Conservation (phyloP, 2,888 invertebrate species). For the Dendrolimus houi region DNA sequence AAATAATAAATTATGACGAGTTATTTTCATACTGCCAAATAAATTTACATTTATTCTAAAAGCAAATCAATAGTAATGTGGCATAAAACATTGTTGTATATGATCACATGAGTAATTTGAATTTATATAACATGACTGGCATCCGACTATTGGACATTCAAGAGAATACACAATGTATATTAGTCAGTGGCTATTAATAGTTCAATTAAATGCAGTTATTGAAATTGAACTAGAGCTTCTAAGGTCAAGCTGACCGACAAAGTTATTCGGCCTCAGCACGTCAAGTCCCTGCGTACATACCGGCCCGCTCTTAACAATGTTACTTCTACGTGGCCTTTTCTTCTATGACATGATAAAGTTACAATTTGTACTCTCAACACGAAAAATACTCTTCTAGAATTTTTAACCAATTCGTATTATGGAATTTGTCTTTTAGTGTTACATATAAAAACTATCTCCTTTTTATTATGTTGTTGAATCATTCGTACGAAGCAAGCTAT, state of each 20-base stretch:
- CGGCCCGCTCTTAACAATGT: conserved; percentile 25
- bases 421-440: no score
- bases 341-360: conserved; percentile 9
- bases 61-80: no score
- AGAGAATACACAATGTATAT: conserved; percentile 5
- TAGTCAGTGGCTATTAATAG: conserved; percentile 11
- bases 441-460: no score
- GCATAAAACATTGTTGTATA: no score
- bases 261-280: conserved; percentile 42
- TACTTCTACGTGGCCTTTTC: conserved; percentile 25
- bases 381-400: no score
- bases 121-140: conserved; percentile 2
- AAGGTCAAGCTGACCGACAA: conserved; percentile 35
- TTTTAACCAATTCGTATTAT: no score
- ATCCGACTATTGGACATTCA: conserved; percentile 2
- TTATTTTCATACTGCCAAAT: neutral
- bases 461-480: no score
- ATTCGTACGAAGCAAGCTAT: no score
- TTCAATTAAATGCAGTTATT: conserved; percentile 31
- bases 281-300: conserved; percentile 28
- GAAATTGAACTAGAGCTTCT: conserved; percentile 34
- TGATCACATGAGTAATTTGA: neutral
- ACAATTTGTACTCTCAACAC: neutral
- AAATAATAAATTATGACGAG: neutral
- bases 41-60: no score